These are phyloP conservation scores for Cercopithecus diana DNA, from an alignment of 2,797 vertebrate species.

Conservation along the genomic window DNA sequence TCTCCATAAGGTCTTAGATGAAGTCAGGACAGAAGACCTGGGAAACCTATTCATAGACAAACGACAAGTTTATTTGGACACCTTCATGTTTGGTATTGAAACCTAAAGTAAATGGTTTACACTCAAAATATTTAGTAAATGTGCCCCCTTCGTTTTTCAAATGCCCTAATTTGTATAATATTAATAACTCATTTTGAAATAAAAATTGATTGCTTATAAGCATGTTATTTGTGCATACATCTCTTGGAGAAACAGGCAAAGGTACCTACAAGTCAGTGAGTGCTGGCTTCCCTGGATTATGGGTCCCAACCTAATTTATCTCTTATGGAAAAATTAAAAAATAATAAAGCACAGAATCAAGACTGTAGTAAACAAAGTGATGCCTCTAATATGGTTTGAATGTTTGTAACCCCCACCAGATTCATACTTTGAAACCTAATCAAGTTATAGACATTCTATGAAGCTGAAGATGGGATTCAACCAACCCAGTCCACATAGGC, in stretches of 20 bases:
- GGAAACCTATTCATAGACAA: neutral
- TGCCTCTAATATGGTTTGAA: neutral
- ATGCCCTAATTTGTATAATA: neutral
- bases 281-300: neutral
- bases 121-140: neutral
- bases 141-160: neutral
- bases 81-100: neutral
- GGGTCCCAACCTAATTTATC: no score
- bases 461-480: neutral
- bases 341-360: neutral
- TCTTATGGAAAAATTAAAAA: neutral
- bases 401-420: neutral
- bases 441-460: neutral
- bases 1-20: neutral
- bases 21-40: neutral
- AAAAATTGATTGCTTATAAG: neutral
- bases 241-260: neutral
- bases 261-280: neutral
- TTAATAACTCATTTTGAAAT: neutral
- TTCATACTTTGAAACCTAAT: neutral
- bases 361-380: neutral
- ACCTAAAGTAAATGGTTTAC: neutral
- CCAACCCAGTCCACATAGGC: neutral
- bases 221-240: neutral
- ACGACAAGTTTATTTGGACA: neutral